A percentile compares a stretch with the other conserved stretches of the same genome.
phyloP scores from a whole-genome alignment of 2,113 vertebrate genomes.

The Passer domesticus region DNA sequence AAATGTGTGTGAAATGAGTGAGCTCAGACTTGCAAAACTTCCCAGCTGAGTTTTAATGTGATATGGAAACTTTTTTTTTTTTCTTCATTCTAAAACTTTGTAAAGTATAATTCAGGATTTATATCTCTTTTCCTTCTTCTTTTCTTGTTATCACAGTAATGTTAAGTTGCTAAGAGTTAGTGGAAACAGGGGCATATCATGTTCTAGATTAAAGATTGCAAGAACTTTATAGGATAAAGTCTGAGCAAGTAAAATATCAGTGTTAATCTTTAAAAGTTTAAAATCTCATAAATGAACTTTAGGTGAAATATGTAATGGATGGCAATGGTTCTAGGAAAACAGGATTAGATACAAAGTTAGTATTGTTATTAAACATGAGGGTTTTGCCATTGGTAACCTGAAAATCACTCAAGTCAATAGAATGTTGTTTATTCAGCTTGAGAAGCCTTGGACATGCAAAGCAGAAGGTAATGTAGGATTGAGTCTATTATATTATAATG shows the following conservation, averaged over 20 bases:
- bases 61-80: neutral
- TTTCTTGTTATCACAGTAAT: neutral
- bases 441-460: neutral
- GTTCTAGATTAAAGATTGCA: neutral
- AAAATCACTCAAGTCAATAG: neutral
- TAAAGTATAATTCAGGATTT: neutral
- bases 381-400: neutral
- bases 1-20: neutral
- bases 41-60: neutral
- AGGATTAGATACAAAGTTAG: neutral
- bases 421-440: neutral
- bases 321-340: neutral
- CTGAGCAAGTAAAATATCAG: neutral
- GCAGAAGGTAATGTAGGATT: neutral
- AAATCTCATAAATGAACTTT: neutral
- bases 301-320: neutral
- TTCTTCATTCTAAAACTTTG: neutral
- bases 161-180: neutral
- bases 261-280: neutral
- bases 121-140: neutral
- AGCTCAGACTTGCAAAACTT: neutral
- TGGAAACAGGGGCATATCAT: neutral
- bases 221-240: neutral
- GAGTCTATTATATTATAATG: neutral
- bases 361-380: neutral